phyloP scores from a whole-genome alignment of 2,113 vertebrate genomes.

The Opisthocomus hoazin region DNA sequence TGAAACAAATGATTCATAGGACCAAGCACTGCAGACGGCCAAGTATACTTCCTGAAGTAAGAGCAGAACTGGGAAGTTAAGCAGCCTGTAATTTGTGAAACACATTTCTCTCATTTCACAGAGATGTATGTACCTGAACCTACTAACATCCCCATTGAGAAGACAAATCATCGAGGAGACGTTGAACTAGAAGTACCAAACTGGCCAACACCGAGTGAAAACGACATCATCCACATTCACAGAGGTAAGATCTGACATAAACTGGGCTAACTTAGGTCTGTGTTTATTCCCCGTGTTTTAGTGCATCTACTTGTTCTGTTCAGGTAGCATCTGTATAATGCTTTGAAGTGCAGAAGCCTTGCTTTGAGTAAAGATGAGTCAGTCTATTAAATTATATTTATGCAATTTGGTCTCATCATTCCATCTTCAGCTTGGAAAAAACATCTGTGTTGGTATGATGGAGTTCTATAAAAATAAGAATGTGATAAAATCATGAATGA shows the following conservation, averaged over 20 bases:
- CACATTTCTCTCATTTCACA: slow-evolving; percentile 43
- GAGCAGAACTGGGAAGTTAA: background rate
- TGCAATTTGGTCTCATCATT: background rate
- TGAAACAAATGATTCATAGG: background rate
- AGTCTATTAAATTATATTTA: background rate
- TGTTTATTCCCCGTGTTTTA: background rate
- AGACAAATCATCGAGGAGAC: slow-evolving; percentile 79
- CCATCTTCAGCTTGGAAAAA: background rate
- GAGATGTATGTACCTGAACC: slow-evolving; percentile 84
- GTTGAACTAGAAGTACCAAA: slow-evolving; percentile 66
- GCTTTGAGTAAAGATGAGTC: background rate
- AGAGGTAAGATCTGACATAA: slow-evolving; percentile 69
- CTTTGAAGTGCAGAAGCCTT: background rate
- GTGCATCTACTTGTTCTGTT: background rate
- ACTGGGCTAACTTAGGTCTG: background rate
- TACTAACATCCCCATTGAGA: slow-evolving; percentile 89
- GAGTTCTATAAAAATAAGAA: background rate
- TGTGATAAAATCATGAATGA: background rate
- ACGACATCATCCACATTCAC: slow-evolving; percentile 82
- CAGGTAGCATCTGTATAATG: background rate
- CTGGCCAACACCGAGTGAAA: slow-evolving; percentile 84
- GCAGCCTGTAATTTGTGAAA: background rate
- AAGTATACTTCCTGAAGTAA: background rate
- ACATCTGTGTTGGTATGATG: background rate
- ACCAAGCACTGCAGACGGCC: background rate